Conservation (phyloP, 2,113 vertebrate genomes). For the Xiphophorus couchianus region DNA sequence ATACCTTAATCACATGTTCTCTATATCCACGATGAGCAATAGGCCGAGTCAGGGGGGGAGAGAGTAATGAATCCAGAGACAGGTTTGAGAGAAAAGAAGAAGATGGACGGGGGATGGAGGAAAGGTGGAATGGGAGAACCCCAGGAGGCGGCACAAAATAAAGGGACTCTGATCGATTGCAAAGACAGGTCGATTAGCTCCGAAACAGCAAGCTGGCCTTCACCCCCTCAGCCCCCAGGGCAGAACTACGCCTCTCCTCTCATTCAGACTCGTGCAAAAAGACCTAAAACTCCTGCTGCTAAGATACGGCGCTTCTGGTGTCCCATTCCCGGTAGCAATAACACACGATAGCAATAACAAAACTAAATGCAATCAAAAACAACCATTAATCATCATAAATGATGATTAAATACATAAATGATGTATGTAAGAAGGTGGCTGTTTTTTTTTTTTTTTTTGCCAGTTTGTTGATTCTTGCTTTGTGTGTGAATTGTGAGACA, state of each 20-base stretch:
- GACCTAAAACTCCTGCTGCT: not conserved
- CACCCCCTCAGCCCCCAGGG: constrained; percentile 8
- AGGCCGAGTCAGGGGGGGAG: not conserved
- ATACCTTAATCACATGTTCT: constrained; percentile 4
- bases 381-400: no score
- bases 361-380: no score
- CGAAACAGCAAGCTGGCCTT: constrained; percentile 52
- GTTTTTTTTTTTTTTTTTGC: no score
- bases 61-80: not conserved
- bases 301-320: not conserved
- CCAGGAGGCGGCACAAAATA: constrained; percentile 50
- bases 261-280: not conserved
- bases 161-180: constrained; percentile 56
- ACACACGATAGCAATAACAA: no score
- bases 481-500: no score
- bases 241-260: constrained; percentile 13
- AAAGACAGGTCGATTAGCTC: constrained; percentile 52
- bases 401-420: no score
- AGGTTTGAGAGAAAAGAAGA: not conserved
- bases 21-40: constrained; percentile 1
- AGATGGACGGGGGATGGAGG: not conserved
- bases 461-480: no score
- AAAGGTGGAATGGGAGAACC: not conserved
- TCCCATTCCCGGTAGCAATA: no score
- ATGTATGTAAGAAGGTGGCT: no score